Base-by-base conservation (phyloP, 2,113 vertebrate species). In the Caretta caretta region DNA sequence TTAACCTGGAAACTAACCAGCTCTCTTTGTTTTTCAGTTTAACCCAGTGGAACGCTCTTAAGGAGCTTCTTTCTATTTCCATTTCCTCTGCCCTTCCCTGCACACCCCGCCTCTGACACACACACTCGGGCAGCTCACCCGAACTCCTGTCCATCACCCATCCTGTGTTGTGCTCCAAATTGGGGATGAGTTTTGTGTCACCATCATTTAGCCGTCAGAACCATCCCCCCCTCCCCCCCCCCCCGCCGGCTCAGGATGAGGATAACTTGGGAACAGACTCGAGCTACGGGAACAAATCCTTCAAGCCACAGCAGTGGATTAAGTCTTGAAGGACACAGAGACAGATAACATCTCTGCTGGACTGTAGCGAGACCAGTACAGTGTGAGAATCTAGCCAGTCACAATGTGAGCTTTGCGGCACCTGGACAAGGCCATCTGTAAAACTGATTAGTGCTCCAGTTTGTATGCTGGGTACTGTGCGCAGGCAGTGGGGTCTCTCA, bases 391-490 rank as follows among this genome's bases (percentile, higher is more conserved):
- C 1, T 17, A 49, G 89, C 10, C 4, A 1, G 29, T 46, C 75
- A n/a, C 25, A 7, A 31, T 0, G 0, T 5, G 6, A 3, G 10
- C 5, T 48, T 42, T 48, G 56, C n/a, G 10, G 7, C 20, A n/a
- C 53, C 83, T 3, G 19, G 80, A 31, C 14, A 8, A 42, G 48
- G 81, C 12, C 29, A 0, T 29, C 35, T 76, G 89, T 86, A 84
- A 87, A 19, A 69, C 87, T 25, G 87, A 81, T 94, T 82, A 79
- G 85, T 83, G 89, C 79, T 38, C 88, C 29, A n/a, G 11, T 69
- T 3, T 1, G 46, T 25, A 2, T 1, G 25, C 5, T 7, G 87
- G 59, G 5, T 19, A 54, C 54, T 92, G 35, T 22, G 19, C 54
- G 19, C 29, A 86, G 85, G n/a, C 90, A 31, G 65, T 69, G 8